Evolutionary conservation across 1,140 invertebrate species (phyloP).

Genomic region (Phortica variegata): DNA sequence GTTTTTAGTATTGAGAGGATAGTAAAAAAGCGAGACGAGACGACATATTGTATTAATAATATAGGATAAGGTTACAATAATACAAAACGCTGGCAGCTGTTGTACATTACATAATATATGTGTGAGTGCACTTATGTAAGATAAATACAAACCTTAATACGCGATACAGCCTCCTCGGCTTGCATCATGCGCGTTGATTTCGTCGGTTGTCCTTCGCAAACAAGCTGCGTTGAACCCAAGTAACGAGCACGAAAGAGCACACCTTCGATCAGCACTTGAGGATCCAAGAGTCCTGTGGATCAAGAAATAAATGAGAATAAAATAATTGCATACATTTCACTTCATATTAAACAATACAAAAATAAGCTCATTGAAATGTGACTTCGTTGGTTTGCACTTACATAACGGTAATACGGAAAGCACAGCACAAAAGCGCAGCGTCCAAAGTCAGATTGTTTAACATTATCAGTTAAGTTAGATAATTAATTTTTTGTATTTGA

Average conservation of each 20-base stretch:
- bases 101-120: constrained; percentile 16
- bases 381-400: too few species aligned
- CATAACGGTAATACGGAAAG: too few species aligned
- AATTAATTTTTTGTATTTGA: too few species aligned
- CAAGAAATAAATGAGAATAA: too few species aligned
- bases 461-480: background rate
- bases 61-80: too few species aligned
- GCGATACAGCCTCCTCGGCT: constrained; percentile 96
- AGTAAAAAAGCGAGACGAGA: constrained; percentile 23
- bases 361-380: too few species aligned
- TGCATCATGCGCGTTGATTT: constrained; percentile 99
- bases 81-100: too few species aligned
- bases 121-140: background rate
- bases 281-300: constrained; percentile 71
- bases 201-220: constrained; percentile 95
- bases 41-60: too few species aligned
- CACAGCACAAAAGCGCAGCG: too few species aligned
- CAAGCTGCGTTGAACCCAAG: constrained; percentile 94
- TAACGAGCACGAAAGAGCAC: constrained; percentile 97
- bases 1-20: constrained; percentile 7
- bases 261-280: constrained; percentile 94
- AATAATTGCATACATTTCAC: too few species aligned
- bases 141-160: constrained; percentile 83
- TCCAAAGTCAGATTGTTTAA: too few species aligned
- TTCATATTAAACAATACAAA: too few species aligned